Evolutionary conservation across 2,113 vertebrate genomes (phyloP).

Genomic region (Caretta caretta): DNA sequence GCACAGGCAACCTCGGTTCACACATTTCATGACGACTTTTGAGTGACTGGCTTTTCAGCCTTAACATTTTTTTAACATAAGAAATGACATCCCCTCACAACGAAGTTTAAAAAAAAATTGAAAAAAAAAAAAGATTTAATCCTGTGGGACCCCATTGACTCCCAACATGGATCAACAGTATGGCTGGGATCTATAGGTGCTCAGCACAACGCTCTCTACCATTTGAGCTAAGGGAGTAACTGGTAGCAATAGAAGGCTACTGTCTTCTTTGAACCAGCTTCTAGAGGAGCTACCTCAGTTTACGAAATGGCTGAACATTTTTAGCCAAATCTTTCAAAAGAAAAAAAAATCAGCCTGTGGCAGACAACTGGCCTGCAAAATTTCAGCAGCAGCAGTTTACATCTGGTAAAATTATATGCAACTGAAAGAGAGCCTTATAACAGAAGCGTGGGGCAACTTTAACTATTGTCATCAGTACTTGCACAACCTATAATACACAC

Average conservation of each 20-base stretch:
- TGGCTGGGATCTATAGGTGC: too few relatives aligned
- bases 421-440: conserved; percentile 30
- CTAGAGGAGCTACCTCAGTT: not conserved
- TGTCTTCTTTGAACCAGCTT: not conserved
- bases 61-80: not conserved
- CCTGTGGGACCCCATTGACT: not conserved
- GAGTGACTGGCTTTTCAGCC: not conserved
- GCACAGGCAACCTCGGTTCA: not conserved
- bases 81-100: not conserved
- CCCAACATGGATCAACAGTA: too few relatives aligned
- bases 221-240: not conserved
- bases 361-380: not conserved
- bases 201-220: not conserved
- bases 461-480: conserved; percentile 16
- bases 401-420: conserved; percentile 14
- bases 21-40: not conserved
- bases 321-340: not conserved
- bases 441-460: conserved; percentile 49
- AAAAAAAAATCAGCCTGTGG: not conserved
- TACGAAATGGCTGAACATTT: not conserved
- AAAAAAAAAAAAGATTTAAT: not conserved
- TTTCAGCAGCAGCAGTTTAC: not conserved
- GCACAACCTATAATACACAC: not conserved
- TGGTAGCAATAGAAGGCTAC: too few relatives aligned
- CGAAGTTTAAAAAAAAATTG: not conserved